Conservation (phyloP, 2,888 invertebrate species). For the Tenthredo mesomela region DNA sequence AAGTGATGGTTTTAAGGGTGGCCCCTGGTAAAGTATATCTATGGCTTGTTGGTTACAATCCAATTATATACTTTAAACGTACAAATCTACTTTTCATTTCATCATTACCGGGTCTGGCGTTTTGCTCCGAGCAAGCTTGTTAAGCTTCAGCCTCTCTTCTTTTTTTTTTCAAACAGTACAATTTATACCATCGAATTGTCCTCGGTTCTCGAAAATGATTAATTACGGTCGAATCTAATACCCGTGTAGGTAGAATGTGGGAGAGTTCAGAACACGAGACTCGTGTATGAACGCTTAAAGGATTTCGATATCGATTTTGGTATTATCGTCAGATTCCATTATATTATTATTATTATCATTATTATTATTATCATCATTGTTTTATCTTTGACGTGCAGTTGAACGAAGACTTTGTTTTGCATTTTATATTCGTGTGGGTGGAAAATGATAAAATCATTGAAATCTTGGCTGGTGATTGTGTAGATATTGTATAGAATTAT, state of each 20-base stretch:
- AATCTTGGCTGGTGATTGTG: neutral
- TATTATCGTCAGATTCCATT: conserved; percentile 12
- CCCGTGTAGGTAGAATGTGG: neutral
- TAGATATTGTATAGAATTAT: conserved; percentile 1
- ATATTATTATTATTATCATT: neutral
- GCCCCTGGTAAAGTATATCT: neutral
- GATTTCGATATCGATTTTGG: conserved; percentile 37
- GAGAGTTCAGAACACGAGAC: conserved; percentile 9
- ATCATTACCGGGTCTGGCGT: conserved; percentile 5
- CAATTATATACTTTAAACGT: conserved; percentile 23
- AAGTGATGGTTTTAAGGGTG: conserved; percentile 33
- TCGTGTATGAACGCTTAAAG: neutral
- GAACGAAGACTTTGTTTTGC: neutral
- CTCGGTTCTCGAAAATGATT: conserved; percentile 8
- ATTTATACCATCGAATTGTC: neutral
- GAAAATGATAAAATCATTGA: neutral
- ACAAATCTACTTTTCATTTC: conserved; percentile 38
- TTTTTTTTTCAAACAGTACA: neutral
- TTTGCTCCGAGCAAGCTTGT: conserved; percentile 3
- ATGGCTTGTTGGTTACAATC: conserved; percentile 16
- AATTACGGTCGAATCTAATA: conserved; percentile 26
- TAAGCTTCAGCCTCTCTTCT: neutral
- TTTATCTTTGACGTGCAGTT: neutral
- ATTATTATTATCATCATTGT: neutral
- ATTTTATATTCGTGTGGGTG: neutral